Base-by-base conservation (phyloP, 1,140 invertebrate species). In the Aphelenchoides avenae region DNA sequence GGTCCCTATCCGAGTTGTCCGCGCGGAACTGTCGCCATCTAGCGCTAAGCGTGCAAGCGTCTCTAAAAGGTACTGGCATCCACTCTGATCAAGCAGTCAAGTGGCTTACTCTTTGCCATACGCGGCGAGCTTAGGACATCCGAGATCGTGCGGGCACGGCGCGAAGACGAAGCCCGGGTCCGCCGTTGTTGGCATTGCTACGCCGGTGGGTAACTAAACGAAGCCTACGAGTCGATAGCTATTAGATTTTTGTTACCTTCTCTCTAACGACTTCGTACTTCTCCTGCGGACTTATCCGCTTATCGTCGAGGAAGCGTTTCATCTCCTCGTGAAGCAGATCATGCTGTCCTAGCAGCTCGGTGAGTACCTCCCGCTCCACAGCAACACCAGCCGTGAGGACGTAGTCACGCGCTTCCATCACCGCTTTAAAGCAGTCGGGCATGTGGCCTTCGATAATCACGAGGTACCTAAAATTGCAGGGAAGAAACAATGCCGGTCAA, bases 371-470 rank as follows among this genome's bases (percentile, higher is more conserved):
- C 1, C 33, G 30, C 24, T 70, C 52, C 34, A 70, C 52, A 27
- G 59, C 50, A 29, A 42, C 31, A 20, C 70, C 70, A 40, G 34
- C 33, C 20, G 48, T 64, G 5, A 70, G 37, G 39, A 70, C 46
- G 37, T 59, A 70, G 46, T 70, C 70, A 7, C 68, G 70, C 26
- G 58, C 30, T 43, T 71, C 22, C 20, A 70, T 71, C 29, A 73
- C 18, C 11, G 70, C 60, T 43, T 54, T 52, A 39, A 70, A 70
- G 9, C 36, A 34, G 29, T 70, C 68, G 13, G 49, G 33, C 34
- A 73, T 22, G 11, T 55, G 30, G 24, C 66, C 53, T 51, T 70
- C 68, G 18, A 70, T 71, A 9, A 70, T 40, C 18, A 70, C 67
- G 18, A 70, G 34, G 34, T 66, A 70, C 27, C 62, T 66, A 18